phyloP scores from a whole-genome alignment of 2,113 vertebrate genomes.

The Scortum barcoo region DNA sequence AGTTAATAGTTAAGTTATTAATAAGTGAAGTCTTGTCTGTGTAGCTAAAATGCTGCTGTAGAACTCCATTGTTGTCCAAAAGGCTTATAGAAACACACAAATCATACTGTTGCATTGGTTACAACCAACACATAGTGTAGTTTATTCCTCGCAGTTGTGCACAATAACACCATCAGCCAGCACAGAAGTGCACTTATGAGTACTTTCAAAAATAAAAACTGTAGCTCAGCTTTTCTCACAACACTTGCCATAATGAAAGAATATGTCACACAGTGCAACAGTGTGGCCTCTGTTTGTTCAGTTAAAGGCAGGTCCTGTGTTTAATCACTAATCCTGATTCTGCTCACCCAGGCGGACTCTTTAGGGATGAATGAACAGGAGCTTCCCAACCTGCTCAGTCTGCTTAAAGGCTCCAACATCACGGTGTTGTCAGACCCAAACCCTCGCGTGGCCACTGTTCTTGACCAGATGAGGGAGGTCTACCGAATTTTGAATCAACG shows the following conservation, averaged over 20 bases:
- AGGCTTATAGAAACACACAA: too few species aligned
- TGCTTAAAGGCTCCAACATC: slow-evolving; percentile 85
- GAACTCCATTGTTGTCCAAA: not conserved
- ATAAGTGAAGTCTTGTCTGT: not conserved
- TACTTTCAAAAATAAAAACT: too few species aligned
- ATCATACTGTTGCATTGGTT: not conserved
- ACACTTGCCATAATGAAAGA: not conserved
- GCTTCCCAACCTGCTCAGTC: slow-evolving; percentile 87
- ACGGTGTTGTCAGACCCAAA: slow-evolving; percentile 88
- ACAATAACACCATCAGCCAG: not conserved
- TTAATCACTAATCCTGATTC: not conserved
- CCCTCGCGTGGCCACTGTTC: slow-evolving; percentile 88
- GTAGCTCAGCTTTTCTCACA: too few species aligned
- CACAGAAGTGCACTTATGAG: not conserved
- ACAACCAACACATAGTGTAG: not conserved
- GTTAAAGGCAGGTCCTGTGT: not conserved
- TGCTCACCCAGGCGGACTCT: slow-evolving; percentile 81
- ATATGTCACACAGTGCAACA: not conserved
- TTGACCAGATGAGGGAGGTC: slow-evolving; percentile 90
- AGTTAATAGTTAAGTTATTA: not conserved
- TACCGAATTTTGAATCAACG: slow-evolving; percentile 85
- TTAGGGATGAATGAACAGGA: slow-evolving; percentile 91
- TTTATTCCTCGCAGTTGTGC: not conserved
- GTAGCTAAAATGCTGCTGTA: not conserved
- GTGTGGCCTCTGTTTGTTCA: not conserved